Evolutionary conservation across 2,113 vertebrate species (phyloP), one percentile per base, ranked within the genome.

Genomic region (Tringa solitaria): DNA sequence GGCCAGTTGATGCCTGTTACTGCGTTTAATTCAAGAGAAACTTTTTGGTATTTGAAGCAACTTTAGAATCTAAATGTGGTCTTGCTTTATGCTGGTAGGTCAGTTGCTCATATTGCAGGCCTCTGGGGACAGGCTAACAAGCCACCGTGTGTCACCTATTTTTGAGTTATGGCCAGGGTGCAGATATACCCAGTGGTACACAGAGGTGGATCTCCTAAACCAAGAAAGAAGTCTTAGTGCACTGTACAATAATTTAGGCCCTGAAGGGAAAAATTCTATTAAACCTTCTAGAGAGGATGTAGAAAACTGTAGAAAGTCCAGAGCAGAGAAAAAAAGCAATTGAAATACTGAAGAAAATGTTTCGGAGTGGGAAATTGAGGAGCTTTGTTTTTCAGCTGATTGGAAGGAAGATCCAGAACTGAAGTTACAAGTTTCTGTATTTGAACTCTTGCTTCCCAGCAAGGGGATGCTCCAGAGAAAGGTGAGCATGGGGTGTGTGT

Each of bases 401-500:
- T 12, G 33, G 35, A 28, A 73, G 35, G 63, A 94, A n/a, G 20
- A 20, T 77, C 10, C 35, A 54, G 69, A 87, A 16, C 26, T 64
- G 53, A 82, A 32, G 48, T 73, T 45, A 6, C 10, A 37, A 14
- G 19, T 37, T 37, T 35, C 72, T 45, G 21, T 81, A 14, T 70
- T 48, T 24, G 65, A 90, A 45, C 56, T 41, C 12, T 59, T 16
- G 46, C 46, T 92, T 65, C 54, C 8, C 37, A 67, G 57, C 60
- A 30, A 30, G 23, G 56, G 43, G 23, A 3, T 14, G 19, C 41
- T 43, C 10, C 45, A 48, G 57, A 0, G 1, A 45, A 32, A 54
- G 33, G 50, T 2, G 2, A 10, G 9, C 24, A 0, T 2, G 0
- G 1, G 22, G 30, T 17, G n/a, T 1, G 8, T 8, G 16, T 30